phyloP scores from a whole-genome alignment of 2,113 vertebrate species.

The Chroicocephalus ridibundus region DNA sequence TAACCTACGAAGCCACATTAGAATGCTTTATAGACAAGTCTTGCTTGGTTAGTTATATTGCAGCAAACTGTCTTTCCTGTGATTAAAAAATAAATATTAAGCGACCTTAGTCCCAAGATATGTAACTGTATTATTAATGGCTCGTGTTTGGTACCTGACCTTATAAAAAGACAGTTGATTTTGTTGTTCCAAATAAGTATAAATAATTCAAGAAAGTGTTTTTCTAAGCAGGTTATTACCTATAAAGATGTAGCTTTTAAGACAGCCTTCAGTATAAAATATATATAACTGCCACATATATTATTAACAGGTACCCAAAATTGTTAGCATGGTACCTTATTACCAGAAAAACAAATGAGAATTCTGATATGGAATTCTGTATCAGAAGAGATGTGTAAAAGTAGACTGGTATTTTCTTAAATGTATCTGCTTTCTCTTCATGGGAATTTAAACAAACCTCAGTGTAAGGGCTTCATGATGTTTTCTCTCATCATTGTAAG shows the following conservation, averaged over 20 bases:
- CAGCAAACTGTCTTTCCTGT: not conserved
- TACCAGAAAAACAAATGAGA: slow-evolving; percentile 18
- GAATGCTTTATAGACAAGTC: not conserved
- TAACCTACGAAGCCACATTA: not conserved
- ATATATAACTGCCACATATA: slow-evolving; percentile 67
- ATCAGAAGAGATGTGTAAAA: slow-evolving; percentile 11
- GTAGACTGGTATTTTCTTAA: not conserved
- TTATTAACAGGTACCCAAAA: slow-evolving; percentile 67
- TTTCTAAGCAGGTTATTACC: slow-evolving; percentile 66
- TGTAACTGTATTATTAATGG: slow-evolving; percentile 63
- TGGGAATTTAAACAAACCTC: not conserved
- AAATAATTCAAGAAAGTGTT: slow-evolving; percentile 70
- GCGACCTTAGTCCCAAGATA: not conserved
- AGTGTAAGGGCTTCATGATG: not conserved
- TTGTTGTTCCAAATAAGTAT: slow-evolving; percentile 65
- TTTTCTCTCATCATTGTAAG: not conserved
- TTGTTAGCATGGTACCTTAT: slow-evolving; percentile 28
- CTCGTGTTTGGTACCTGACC: slow-evolving; percentile 51
- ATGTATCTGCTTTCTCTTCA: not conserved
- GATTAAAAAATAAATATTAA: slow-evolving; percentile 57
- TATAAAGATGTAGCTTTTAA: slow-evolving; percentile 71
- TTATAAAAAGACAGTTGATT: slow-evolving; percentile 68
- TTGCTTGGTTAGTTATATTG: slow-evolving; percentile 34
- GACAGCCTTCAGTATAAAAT: slow-evolving; percentile 69
- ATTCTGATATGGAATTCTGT: not conserved